Conservation (phyloP, 2,113 vertebrate genomes). For the Etia nguti region DNA sequence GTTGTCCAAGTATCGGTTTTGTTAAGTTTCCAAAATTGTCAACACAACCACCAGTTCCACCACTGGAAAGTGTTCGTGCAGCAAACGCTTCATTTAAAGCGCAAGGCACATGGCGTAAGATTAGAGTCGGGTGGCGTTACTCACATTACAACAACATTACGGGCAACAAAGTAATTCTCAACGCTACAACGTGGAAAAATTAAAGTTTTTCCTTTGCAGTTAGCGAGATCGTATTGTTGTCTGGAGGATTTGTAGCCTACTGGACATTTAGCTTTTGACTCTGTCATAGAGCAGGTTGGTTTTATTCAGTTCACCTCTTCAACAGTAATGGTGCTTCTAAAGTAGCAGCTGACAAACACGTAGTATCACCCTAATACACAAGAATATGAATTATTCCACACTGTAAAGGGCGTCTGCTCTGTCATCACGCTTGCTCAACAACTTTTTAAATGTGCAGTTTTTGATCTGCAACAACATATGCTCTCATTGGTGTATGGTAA, state of each 20-base stretch:
- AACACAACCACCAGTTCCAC: neutral
- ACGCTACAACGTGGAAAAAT: neutral
- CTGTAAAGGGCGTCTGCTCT: neutral
- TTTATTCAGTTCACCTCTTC: neutral
- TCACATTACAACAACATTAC: neutral
- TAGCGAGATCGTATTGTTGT: neutral
- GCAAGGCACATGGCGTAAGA: no score
- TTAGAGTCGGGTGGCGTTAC: neutral
- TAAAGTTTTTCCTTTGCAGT: neutral
- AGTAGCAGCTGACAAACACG: neutral
- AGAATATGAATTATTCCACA: neutral
- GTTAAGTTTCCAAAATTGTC: neutral
- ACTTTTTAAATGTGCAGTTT: neutral
- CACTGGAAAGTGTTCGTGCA: neutral
- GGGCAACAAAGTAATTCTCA: rapidly evolving
- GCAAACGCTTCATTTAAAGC: neutral
- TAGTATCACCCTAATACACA: neutral
- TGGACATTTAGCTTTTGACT: rapidly evolving
- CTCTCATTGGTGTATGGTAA: neutral
- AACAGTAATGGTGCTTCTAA: neutral
- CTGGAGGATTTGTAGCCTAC: neutral
- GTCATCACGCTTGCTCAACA: neutral
- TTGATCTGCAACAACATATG: neutral
- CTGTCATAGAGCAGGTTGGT: neutral
- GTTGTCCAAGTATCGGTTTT: neutral